phyloP scores from a whole-genome alignment of 2,888 invertebrate species.

The Junonia oenone region DNA sequence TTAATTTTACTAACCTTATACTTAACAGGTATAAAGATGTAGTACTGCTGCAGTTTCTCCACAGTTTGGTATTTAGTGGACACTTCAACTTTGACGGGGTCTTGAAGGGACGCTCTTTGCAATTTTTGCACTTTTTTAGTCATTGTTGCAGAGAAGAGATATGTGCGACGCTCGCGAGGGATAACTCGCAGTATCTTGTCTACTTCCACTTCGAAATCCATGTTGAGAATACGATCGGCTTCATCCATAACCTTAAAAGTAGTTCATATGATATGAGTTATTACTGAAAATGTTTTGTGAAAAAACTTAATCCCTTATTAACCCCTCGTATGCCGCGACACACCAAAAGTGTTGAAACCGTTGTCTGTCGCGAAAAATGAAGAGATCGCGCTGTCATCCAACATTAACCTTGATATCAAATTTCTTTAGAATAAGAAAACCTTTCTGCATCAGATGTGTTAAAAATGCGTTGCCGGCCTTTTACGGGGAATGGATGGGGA shows the following conservation, averaged over 20 bases:
- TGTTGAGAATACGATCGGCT: conserved; percentile 98
- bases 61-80: conserved; percentile 99
- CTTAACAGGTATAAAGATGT: conserved; percentile 96
- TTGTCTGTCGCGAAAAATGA: too few species aligned
- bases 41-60: conserved; percentile 96
- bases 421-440: too few species aligned
- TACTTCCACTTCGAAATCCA: conserved; percentile 99
- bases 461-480: too few species aligned
- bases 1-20: conserved; percentile 84
- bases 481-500: too few species aligned
- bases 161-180: conserved; percentile 94
- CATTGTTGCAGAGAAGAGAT: conserved; percentile 99
- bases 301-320: too few species aligned
- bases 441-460: too few species aligned
- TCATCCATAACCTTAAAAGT: conserved; percentile 99
- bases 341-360: too few species aligned
- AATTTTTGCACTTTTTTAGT: conserved; percentile 97
- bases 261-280: too few species aligned
- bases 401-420: too few species aligned
- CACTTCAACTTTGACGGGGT: conserved; percentile 97
- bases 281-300: too few species aligned
- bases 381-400: too few species aligned
- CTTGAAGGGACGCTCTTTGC: conserved; percentile 94
- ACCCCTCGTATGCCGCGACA: too few species aligned
- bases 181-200: conserved; percentile 95